These are phyloP conservation scores for Leucophenga varia DNA, from an alignment of 1,140 invertebrate species.

Conservation along the genomic window DNA sequence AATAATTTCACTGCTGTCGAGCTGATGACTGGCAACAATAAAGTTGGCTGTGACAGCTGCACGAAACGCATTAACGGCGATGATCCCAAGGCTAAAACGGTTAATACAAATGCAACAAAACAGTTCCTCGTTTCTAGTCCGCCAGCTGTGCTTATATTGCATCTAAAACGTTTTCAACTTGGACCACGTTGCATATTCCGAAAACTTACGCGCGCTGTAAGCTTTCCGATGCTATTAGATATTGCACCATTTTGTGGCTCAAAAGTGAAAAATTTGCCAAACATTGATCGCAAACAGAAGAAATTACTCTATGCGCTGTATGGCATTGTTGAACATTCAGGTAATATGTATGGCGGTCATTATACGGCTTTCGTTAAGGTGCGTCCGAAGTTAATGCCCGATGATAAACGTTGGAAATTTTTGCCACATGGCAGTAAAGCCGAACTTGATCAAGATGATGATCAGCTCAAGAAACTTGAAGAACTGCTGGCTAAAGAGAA, in stretches of 20 bases:
- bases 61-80: constrained; percentile 69
- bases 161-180: constrained; percentile 88
- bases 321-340: constrained; percentile 92
- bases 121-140: constrained; percentile 88
- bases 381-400: constrained; percentile 58
- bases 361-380: constrained; percentile 95
- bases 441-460: constrained; percentile 48
- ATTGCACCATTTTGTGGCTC: constrained; percentile 88
- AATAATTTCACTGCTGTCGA: constrained; percentile 90
- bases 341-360: constrained; percentile 87
- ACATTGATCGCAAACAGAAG: constrained; percentile 64
- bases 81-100: constrained; percentile 67
- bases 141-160: constrained; percentile 90
- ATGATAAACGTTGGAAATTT: constrained; percentile 70
- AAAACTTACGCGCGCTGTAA: constrained; percentile 85
- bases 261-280: constrained; percentile 68
- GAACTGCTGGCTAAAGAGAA: constrained; percentile 51
- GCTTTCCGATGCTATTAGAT: constrained; percentile 84
- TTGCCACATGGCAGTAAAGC: constrained; percentile 63
- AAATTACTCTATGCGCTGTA: constrained; percentile 87
- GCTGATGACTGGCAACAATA: constrained; percentile 86
- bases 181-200: constrained; percentile 62
- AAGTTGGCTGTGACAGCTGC: constrained; percentile 88
- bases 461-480: constrained; percentile 45
- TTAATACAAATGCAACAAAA: constrained; percentile 88